A percentile compares a stretch with the other conserved stretches of the same genome.
phyloP scores from a whole-genome alignment of 1,140 invertebrate genomes.

The Nymphalis io region DNA sequence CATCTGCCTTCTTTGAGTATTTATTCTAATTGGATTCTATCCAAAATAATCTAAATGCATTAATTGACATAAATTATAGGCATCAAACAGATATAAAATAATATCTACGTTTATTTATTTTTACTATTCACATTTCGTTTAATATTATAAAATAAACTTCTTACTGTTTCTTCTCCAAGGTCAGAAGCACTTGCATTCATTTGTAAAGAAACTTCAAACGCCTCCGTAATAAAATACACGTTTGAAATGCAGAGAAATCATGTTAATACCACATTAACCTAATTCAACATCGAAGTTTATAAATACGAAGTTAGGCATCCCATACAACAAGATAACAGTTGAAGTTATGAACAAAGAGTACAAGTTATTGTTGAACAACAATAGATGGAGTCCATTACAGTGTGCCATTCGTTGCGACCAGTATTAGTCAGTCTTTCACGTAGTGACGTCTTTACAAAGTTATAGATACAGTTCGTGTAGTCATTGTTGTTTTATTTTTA shows the following conservation, averaged over 20 bases:
- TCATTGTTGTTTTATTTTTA: background rate
- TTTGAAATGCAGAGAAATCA: background rate
- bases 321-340: conserved; percentile 25
- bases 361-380: conserved; percentile 36
- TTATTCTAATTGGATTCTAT: too few species aligned
- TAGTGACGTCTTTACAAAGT: conserved; percentile 22
- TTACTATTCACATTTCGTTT: too few species aligned
- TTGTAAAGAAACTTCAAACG: too few species aligned
- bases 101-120: too few species aligned
- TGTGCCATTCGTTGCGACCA: conserved; percentile 27
- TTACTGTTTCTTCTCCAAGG: too few species aligned
- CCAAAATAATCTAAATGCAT: too few species aligned
- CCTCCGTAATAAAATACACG: too few species aligned
- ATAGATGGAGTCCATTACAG: conserved; percentile 39
- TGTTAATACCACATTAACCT: conserved; percentile 31
- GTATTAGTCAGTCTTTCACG: conserved; percentile 32
- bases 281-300: conserved; percentile 25
- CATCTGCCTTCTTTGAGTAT: too few species aligned
- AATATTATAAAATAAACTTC: too few species aligned
- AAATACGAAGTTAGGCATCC: conserved; percentile 34
- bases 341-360: conserved; percentile 40
- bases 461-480: background rate
- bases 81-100: too few species aligned
- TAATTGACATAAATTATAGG: too few species aligned
- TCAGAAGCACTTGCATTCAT: too few species aligned